Percentiles rank a stretch among this genome's conserved stretches.
phyloP scores from a whole-genome alignment of 1,140 invertebrate genomes.

The Arctopsyche grandis region DNA sequence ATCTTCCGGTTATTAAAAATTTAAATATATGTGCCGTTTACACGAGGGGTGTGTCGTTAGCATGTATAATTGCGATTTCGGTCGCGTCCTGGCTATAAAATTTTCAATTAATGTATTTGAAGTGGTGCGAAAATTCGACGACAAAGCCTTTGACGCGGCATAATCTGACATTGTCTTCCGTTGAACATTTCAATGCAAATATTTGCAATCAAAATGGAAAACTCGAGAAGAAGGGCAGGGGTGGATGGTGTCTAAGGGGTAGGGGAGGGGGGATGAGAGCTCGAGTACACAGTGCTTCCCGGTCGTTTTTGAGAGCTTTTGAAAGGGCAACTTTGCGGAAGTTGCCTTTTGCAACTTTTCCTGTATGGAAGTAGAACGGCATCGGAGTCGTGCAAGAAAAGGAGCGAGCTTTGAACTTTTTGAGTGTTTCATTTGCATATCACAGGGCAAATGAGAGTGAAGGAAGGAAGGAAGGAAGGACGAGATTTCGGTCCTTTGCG shows the following conservation, averaged over 20 bases:
- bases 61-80: too few relatives aligned
- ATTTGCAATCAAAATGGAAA: conserved; percentile 44
- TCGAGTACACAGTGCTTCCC: background rate
- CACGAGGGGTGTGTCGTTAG: too few relatives aligned
- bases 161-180: conserved; percentile 29
- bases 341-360: conserved; percentile 38
- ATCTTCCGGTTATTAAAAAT: too few relatives aligned
- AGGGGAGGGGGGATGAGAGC: background rate
- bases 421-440: conserved; percentile 48
- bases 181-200: conserved; percentile 45
- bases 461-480: conserved; percentile 37
- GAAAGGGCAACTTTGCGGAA: conserved; percentile 36
- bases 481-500: conserved; percentile 21
- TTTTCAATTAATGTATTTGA: conserved; percentile 11
- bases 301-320: conserved; percentile 24
- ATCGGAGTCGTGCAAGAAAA: background rate
- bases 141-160: conserved; percentile 5
- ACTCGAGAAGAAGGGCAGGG: too few relatives aligned
- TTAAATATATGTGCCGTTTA: too few relatives aligned
- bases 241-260: too few relatives aligned
- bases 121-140: conserved; percentile 11
- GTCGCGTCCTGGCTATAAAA: background rate
- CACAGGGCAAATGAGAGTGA: conserved; percentile 43
- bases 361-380: conserved; percentile 30
- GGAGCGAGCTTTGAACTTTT: conserved; percentile 40